phyloP scores from a whole-genome alignment of 1,140 invertebrate species.

The Hycleus cichorii region DNA sequence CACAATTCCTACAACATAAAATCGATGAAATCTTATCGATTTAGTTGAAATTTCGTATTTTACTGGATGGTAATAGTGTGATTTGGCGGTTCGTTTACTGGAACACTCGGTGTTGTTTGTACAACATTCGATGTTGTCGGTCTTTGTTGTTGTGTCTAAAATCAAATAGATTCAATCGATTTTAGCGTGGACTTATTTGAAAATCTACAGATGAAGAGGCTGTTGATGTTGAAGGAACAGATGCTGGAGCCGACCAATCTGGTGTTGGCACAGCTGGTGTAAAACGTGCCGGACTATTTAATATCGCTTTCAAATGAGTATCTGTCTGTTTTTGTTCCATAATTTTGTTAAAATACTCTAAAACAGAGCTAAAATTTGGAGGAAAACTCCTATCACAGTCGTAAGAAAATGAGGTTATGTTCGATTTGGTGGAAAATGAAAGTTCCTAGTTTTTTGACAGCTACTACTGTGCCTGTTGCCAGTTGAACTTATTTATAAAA shows the following conservation, averaged over 20 bases:
- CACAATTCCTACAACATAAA: constrained; percentile 70
- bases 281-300: constrained; percentile 32
- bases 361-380: no score
- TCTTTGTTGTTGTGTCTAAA: background rate
- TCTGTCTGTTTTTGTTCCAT: constrained; percentile 25
- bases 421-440: no score
- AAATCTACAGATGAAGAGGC: background rate
- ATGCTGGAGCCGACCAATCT: constrained; percentile 30
- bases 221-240: constrained; percentile 1
- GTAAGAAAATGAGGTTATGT: no score
- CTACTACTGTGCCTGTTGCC: no score
- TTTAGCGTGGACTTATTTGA: background rate
- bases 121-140: constrained; percentile 22
- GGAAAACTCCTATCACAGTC: no score
- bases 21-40: background rate
- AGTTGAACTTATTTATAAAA: no score
- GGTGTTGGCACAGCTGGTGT: constrained; percentile 37
- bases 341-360: background rate
- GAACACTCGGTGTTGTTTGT: constrained; percentile 29
- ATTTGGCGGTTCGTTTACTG: constrained; percentile 32
- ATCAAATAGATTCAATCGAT: background rate
- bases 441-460: no score
- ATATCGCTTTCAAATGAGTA: constrained; percentile 30
- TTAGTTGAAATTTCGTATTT: constrained; percentile 3
- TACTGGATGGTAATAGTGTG: constrained; percentile 38